Conservation (phyloP, 1,140 invertebrate species). For the Zophobas morio region DNA sequence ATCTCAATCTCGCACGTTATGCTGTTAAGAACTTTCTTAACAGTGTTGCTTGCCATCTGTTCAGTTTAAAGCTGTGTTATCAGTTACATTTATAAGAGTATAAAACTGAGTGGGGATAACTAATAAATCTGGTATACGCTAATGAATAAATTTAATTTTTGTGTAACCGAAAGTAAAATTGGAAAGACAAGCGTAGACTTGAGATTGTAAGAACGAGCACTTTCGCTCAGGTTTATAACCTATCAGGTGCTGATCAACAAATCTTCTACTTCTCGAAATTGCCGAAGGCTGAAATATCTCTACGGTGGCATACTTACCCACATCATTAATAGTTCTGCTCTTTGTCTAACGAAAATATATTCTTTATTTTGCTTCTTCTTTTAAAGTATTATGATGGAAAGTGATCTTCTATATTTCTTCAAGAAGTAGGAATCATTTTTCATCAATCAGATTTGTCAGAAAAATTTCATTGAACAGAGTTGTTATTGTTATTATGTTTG, state of each 20-base stretch:
- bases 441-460: no score
- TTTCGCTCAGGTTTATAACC: constrained; percentile 30
- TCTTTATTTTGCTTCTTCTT: background rate
- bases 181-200: constrained; percentile 12
- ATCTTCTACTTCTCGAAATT: constrained; percentile 25
- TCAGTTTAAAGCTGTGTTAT: no score
- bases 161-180: constrained; percentile 23
- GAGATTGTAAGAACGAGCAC: background rate
- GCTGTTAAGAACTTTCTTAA: no score
- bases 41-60: no score
- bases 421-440: no score
- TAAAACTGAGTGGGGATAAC: background rate
- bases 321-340: constrained; percentile 9
- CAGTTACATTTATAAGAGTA: background rate
- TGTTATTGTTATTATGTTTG: no score
- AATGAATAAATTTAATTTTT: constrained; percentile 13
- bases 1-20: no score
- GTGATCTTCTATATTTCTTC: no score
- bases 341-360: constrained; percentile 1
- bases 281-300: constrained; percentile 15
- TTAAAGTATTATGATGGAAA: no score
- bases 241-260: constrained; percentile 14
- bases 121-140: constrained; percentile 2
- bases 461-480: no score
- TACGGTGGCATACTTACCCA: constrained; percentile 17